Evolutionary conservation across 2,797 vertebrate species (phyloP).

Genomic region (Varecia variegata): DNA sequence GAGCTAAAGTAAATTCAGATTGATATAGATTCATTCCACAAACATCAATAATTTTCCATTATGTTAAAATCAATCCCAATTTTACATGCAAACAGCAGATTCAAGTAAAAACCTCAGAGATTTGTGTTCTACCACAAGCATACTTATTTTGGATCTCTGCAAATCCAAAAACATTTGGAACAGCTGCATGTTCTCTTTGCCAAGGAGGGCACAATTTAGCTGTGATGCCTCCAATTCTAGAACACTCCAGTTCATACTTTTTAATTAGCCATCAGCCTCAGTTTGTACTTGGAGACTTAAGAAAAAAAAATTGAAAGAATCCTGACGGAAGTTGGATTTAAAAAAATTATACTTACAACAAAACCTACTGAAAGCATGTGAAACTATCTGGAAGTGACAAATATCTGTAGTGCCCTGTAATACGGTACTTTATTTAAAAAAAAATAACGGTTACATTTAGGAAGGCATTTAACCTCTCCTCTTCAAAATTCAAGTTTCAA

Average conservation of each 20-base stretch:
- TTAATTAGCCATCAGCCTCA: background rate
- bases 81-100: conserved; percentile 64
- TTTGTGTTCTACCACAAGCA: conserved; percentile 48
- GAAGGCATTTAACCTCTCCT: background rate
- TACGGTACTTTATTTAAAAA: background rate
- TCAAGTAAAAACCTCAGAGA: conserved; percentile 43
- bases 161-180: conserved; percentile 25
- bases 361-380: background rate
- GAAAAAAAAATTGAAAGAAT: background rate
- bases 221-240: background rate
- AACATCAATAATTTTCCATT: conserved; percentile 74
- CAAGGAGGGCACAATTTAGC: background rate
- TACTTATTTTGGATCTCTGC: conserved; percentile 53
- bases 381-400: background rate
- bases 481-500: background rate
- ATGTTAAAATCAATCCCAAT: conserved; percentile 76
- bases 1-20: conserved; percentile 63
- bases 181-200: background rate
- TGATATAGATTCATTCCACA: conserved; percentile 67
- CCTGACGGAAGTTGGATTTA: background rate
- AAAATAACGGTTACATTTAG: background rate
- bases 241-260: background rate
- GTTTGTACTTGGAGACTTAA: background rate
- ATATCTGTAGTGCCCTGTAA: background rate
- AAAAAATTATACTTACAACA: background rate